Evolutionary conservation across 64 coral and sea anemone genomes (phyloP).

Genomic region (Montipora foliosa): DNA sequence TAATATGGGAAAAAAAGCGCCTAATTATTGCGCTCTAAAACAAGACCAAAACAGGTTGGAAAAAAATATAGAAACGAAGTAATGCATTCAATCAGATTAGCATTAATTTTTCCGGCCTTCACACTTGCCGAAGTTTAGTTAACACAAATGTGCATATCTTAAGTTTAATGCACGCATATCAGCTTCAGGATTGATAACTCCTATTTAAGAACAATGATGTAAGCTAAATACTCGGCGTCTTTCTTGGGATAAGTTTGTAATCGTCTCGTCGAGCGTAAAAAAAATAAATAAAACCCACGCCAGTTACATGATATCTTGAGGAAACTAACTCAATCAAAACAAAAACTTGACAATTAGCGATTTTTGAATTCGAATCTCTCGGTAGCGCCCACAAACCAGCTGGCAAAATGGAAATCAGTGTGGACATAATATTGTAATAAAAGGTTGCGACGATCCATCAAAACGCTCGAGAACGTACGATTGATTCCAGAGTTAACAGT

Average conservation of each 20-base stretch:
- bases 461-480: no score
- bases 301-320: neutral
- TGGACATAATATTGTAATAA: no score
- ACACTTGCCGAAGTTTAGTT: conserved; percentile 22
- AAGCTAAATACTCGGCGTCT: no score
- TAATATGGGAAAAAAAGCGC: neutral
- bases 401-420: conserved; percentile 16
- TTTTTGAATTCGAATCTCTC: conserved; percentile 7
- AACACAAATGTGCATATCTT: conserved; percentile 23
- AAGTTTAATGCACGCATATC: neutral
- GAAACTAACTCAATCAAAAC: neutral
- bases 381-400: neutral
- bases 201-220: no score
- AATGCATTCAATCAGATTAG: neutral
- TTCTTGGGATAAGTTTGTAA: no score
- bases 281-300: neutral
- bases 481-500: neutral
- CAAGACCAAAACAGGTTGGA: neutral
- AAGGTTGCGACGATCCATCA: no score
- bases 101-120: neutral
- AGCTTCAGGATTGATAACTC: no score
- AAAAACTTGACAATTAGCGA: conserved; percentile 41
- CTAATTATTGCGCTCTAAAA: neutral
- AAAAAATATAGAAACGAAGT: neutral
- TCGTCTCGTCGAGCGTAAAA: no score